Conservation (phyloP, 1,140 invertebrate species). For the Drosophila auraria region DNA sequence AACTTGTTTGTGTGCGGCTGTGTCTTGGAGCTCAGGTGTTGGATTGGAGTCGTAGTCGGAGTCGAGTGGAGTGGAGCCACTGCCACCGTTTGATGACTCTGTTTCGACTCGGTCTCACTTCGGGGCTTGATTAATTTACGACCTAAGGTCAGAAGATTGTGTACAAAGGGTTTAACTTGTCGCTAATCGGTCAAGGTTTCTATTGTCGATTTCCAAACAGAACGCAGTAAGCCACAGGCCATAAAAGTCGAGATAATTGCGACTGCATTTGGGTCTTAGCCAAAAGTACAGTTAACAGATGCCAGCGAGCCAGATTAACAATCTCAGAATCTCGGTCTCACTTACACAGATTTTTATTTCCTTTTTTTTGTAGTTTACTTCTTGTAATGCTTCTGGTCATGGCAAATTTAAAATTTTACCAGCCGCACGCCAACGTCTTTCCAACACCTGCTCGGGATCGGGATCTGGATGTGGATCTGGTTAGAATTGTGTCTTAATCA, state of each 20-base stretch:
- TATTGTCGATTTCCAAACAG: conserved; percentile 16
- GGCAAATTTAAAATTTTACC: conserved; percentile 69
- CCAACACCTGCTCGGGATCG: conserved; percentile 51
- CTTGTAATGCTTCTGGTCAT: conserved; percentile 53
- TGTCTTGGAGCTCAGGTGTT: conserved; percentile 71
- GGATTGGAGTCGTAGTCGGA: conserved; percentile 22
- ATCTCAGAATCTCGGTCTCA: conserved; percentile 3
- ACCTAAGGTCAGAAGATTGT: conserved; percentile 64
- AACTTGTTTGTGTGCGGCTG: conserved; percentile 70
- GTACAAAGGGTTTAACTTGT: conserved; percentile 68
- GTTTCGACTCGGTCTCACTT: conserved; percentile 59
- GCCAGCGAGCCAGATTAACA: conserved; percentile 37
- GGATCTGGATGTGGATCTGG: conserved; percentile 23
- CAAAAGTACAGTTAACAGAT: conserved; percentile 67
- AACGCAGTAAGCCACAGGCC: conserved; percentile 14
- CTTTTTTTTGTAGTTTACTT: neutral
- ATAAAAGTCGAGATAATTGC: conserved; percentile 43
- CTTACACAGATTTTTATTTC: neutral
- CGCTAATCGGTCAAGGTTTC: conserved; percentile 74
- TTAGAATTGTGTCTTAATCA: conserved; percentile 68
- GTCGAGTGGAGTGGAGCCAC: conserved; percentile 33
- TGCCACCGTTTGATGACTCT: conserved; percentile 75
- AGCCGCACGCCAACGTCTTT: conserved; percentile 44
- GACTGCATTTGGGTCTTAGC: conserved; percentile 10
- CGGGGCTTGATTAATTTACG: conserved; percentile 77